Base-by-base conservation (phyloP, 2,797 vertebrate species). In the Crax fasciolata region DNA sequence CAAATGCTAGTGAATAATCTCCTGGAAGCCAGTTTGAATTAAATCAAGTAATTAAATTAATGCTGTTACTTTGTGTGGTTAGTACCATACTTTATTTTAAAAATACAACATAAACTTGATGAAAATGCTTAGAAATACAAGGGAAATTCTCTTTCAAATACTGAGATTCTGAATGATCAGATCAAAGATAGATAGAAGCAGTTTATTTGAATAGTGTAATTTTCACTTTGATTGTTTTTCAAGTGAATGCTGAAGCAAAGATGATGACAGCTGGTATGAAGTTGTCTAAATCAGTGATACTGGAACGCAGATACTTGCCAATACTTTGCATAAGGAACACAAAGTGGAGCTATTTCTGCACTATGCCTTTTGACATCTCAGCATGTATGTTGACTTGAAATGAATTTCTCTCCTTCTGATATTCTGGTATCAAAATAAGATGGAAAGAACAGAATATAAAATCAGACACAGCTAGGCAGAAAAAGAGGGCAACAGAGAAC, bases 241-340 rank as follows among this genome's bases (percentile, higher is more conserved):
- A 87, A 30, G 35, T 84, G 23, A 16, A 76, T 90, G 0, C 49
- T 84, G 61, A 54, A 89, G 58, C 55, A 83, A 65, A 86, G 46
- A 85, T 82, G 71, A 84, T 94, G 95, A 93, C 80, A 96, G 86
- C 66, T 94, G 49, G 59, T 76, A 87, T 72, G 90, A 92, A 96
- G 77, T 55, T 91, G 73, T 94, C 86, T 84, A 90, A 95, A 95
- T 93, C 91, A 92, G 81, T 91, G 87, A 80, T 76, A 80, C 19
- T 28, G 43, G 62, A 93, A 90, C 28, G 32, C 58, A 96, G 95
- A 96, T 88, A 70, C 38, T 46, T 82, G 67, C 62, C 62, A 74
- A 85, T 73, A 70, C 51, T 90, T 96, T 68, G 51, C 90, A 96
- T 93, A 89, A 96, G 91, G 87, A 82, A 28, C 44, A 62, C 61